Evolutionary conservation across 2,888 invertebrate species (phyloP).

Genomic region (Drosophila anomalata): DNA sequence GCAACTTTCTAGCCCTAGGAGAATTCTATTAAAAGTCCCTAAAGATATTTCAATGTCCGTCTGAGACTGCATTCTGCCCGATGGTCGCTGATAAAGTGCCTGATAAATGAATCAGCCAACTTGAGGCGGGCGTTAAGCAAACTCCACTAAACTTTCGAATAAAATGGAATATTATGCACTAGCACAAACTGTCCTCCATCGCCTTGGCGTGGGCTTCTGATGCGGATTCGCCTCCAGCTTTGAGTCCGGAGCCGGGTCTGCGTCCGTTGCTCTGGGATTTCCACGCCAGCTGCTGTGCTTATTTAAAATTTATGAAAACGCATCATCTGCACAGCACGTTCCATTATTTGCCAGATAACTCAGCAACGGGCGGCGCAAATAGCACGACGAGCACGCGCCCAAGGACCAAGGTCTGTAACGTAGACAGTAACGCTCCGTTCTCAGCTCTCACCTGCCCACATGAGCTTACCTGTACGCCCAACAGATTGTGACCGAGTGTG

Average conservation of each 20-base stretch:
- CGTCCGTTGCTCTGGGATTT: constrained; percentile 29
- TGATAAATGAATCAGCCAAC: constrained; percentile 40
- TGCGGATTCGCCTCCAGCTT: constrained; percentile 3
- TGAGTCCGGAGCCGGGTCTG: constrained; percentile 12
- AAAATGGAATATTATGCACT: constrained; percentile 63
- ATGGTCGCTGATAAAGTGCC: constrained; percentile 30
- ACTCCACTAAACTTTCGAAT: constrained; percentile 41
- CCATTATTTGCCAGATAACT: constrained; percentile 80
- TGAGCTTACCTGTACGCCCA: constrained; percentile 17
- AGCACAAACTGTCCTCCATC: constrained; percentile 43
- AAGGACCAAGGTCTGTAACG: constrained; percentile 52
- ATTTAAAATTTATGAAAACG: constrained; percentile 80
- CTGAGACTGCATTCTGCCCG: constrained; percentile 22
- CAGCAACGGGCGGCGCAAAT: constrained; percentile 72
- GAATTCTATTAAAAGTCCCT: constrained; percentile 6
- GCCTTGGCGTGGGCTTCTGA: constrained; percentile 9
- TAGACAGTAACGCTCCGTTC: constrained; percentile 13
- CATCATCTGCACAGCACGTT: constrained; percentile 79
- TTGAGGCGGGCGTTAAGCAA: constrained; percentile 26
- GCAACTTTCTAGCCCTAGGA: background rate
- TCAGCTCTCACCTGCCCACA: constrained; percentile 38
- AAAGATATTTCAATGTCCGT: constrained; percentile 35
- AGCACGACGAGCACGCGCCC: constrained; percentile 60
- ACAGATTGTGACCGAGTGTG: constrained; percentile 13
- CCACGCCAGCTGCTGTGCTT: constrained; percentile 66